These are phyloP conservation scores for Bujurquina vittata DNA, from an alignment of 2,113 vertebrate genomes.

Conservation along the genomic window DNA sequence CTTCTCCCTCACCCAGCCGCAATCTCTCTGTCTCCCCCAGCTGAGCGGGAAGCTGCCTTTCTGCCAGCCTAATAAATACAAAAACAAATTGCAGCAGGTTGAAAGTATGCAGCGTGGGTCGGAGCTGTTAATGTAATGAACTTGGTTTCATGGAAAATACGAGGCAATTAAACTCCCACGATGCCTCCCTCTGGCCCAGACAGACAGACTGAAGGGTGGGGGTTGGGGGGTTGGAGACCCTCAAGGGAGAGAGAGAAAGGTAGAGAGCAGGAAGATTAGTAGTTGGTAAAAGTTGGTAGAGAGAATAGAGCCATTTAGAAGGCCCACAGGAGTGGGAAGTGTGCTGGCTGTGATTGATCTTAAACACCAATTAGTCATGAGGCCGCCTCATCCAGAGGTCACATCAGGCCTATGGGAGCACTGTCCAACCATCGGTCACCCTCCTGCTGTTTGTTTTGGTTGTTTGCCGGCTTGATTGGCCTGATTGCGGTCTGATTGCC, in stretches of 20 bases:
- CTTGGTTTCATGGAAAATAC: constrained; percentile 76
- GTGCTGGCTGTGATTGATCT: constrained; percentile 68
- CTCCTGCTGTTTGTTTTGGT: constrained; percentile 72
- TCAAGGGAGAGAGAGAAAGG: constrained; percentile 22
- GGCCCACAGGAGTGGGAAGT: constrained; percentile 74
- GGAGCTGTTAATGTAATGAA: constrained; percentile 79
- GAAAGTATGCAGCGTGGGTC: constrained; percentile 80
- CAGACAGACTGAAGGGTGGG: constrained; percentile 31
- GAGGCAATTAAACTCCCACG: constrained; percentile 84
- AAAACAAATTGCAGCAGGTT: constrained; percentile 83
- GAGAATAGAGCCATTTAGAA: constrained; percentile 77
- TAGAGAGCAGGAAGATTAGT: not conserved
- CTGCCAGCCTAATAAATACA: constrained; percentile 74
- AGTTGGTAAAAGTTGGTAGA: not conserved
- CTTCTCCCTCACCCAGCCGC: constrained; percentile 64
- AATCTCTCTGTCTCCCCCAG: constrained; percentile 3
- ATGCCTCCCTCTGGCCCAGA: constrained; percentile 71
- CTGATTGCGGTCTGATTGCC: constrained; percentile 71
- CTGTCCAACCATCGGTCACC: constrained; percentile 64
- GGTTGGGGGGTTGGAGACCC: constrained; percentile 4
- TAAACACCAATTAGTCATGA: constrained; percentile 75
- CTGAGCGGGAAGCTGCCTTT: constrained; percentile 55
- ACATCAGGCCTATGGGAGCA: constrained; percentile 38
- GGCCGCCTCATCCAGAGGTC: constrained; percentile 55
- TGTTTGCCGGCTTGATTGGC: constrained; percentile 61